Evolutionary conservation across 1,140 invertebrate species (phyloP), one percentile per base, ranked within the genome.

Genomic region (Micrasema minimum): DNA sequence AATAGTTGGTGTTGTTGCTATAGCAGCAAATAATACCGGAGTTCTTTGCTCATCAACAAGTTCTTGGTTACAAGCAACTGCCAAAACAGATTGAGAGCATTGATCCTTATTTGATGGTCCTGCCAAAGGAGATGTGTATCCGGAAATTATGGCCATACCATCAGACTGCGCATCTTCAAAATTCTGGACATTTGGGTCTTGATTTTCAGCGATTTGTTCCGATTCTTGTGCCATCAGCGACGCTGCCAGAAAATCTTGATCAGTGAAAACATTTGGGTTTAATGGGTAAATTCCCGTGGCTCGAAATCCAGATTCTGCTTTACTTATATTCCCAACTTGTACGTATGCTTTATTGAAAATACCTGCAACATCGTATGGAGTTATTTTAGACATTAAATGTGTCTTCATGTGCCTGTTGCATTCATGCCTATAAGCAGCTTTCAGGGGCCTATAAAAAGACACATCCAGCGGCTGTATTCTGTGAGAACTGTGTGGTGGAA

Each of bases 391-490:
- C 16, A 22, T 9, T 9, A 18, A 6, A 12, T 51, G 48, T 9
- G 16, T 51, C 18, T 77, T 76, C 69, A 76, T 76, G 37, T 67
- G 65, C 26, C 59, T 61, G 45, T 78, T 75, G 31, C 75, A 75
- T 64, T 75, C 80, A 20, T 72, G 62, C 50, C 78, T 77, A 38
- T 78, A 79, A 67, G 76, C 73, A 53, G 69, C 69, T 77, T 86
- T 85, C 10, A 87, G 79, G 61, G 82, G 78, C 0, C 77, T 77
- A 79, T 77, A 86, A 48, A 85, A 79, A 61, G 75, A 65, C 12
- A 81, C 76, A 75, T 86, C 84, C 2, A 87, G 72, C 10, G 85
- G 85, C 68, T 86, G 84, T 59, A 86, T 76, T 74, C 80, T 81
- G 76, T 85, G 79, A 38, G 76, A 78, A 23, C 76, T 80, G 69